Evolutionary conservation across 2,888 invertebrate species (phyloP).

Genomic region (Mimachlamys varia): DNA sequence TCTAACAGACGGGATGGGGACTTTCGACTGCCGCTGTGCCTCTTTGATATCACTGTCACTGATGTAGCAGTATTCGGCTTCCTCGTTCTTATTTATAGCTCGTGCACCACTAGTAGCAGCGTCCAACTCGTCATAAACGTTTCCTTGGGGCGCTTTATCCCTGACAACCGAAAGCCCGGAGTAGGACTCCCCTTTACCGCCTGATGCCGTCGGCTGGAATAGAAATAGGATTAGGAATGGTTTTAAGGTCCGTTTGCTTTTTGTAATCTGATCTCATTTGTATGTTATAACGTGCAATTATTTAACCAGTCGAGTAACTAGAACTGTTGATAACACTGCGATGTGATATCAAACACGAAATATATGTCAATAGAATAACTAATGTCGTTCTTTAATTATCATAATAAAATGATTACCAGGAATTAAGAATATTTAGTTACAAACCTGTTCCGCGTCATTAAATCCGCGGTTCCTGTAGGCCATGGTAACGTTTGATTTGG

Average conservation of each 20-base stretch:
- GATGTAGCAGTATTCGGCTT: not conserved
- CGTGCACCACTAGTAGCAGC: not conserved
- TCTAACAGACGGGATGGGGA: not conserved
- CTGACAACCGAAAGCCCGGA: not conserved
- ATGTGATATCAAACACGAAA: not conserved
- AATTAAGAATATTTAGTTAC: too few relatives aligned
- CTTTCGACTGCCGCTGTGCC: not conserved
- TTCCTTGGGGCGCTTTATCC: not conserved
- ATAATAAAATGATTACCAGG: too few relatives aligned
- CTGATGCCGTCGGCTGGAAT: not conserved
- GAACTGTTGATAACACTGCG: too few relatives aligned
- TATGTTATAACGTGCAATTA: not conserved
- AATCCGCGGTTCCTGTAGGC: not conserved
- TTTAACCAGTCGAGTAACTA: too few relatives aligned
- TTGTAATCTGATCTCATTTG: not conserved
- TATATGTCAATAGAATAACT: not conserved
- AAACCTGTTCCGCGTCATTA: not conserved
- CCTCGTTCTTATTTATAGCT: not conserved
- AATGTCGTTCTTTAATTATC: too few relatives aligned
- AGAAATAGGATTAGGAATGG: not conserved
- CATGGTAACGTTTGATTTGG: not conserved
- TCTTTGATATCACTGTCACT: not conserved
- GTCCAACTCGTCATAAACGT: constrained; percentile 2
- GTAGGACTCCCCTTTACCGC: not conserved
- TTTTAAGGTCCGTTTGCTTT: too few relatives aligned